Evolutionary conservation across 92 coral and sea anemone genomes (phyloP), one percentile per base, ranked within the genome.

Genomic region (Montipora capitata): DNA sequence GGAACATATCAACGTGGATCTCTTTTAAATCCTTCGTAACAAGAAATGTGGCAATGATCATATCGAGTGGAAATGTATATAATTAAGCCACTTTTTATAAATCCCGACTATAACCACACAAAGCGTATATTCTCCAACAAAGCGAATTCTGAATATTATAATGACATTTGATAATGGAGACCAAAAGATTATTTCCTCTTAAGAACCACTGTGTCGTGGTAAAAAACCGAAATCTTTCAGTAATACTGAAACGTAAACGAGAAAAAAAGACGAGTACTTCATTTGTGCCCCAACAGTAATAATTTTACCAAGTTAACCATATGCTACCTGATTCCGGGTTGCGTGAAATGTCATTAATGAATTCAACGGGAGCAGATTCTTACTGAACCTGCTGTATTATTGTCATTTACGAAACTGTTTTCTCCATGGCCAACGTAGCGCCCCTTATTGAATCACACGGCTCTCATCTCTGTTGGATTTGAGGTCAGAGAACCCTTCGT

Each of bases 81-180:
- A 27, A 27, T 27, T 27, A 27, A 27, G 35, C 35, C 35, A 27
- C 35, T 27, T 27, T 27, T 27, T 27, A 0, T 27, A 27, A 43
- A 14, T 6, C 10, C 54, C 27, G 13, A 48, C 49, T 7, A 15
- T 20, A 7, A 17, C 17, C 51, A 45, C 40, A 16, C 63, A 49
- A 4, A 4, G 14, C 38, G 65, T 7, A 11, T 41, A n/a, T 67
- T 8, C 54, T 44, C 17, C 11, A 48, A 39, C 12, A 68, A 81
- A 52, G 85, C 39, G 58, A 59, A 80, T 18, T 43, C 15, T 81
- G 85, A 67, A 81, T 59, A 81, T 81, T 27, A 68, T 12, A 16
- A 45, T 45, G 49, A 79, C 13, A 1, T 9, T n/a, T 18, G 40
- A 15, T 39, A 66, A 66, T 43, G 39, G 35, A 80, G 45, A 15